These are phyloP conservation scores for Barnardius zonarius DNA, from an alignment of 2,113 vertebrate species.

Conservation along the genomic window DNA sequence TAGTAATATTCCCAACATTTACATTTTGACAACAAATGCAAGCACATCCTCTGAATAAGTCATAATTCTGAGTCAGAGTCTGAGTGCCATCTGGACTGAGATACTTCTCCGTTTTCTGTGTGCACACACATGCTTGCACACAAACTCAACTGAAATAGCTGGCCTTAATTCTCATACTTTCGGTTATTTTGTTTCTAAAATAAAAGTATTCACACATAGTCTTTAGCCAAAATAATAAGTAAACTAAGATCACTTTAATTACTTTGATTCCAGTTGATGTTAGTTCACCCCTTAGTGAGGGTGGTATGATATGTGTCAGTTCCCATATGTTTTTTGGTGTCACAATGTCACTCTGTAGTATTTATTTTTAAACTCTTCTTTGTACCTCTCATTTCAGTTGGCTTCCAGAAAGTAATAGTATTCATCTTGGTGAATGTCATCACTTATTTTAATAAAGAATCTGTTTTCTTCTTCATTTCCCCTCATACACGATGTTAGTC, in stretches of 20 bases:
- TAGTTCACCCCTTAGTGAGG: not conserved
- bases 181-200: not conserved
- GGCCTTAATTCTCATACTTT: not conserved
- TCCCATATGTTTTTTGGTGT: conserved; percentile 30
- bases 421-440: conserved; percentile 22
- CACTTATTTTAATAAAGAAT: conserved; percentile 34
- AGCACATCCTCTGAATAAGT: not conserved
- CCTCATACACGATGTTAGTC: not conserved
- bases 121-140: not conserved
- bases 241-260: not conserved
- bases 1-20: not conserved
- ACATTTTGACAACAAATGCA: not conserved
- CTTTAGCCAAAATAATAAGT: not conserved
- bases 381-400: not conserved
- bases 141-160: not conserved
- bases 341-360: not conserved
- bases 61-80: not conserved
- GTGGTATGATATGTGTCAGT: not conserved
- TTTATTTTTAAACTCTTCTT: conserved; percentile 29
- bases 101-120: not conserved
- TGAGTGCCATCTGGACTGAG: not conserved
- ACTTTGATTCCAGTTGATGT: not conserved
- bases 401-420: conserved; percentile 14
- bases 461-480: not conserved
- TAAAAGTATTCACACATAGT: not conserved